Evolutionary conservation across 2,888 invertebrate genomes (phyloP), one percentile per base, ranked within the genome.

Genomic region (Scaptomyza polygonia): DNA sequence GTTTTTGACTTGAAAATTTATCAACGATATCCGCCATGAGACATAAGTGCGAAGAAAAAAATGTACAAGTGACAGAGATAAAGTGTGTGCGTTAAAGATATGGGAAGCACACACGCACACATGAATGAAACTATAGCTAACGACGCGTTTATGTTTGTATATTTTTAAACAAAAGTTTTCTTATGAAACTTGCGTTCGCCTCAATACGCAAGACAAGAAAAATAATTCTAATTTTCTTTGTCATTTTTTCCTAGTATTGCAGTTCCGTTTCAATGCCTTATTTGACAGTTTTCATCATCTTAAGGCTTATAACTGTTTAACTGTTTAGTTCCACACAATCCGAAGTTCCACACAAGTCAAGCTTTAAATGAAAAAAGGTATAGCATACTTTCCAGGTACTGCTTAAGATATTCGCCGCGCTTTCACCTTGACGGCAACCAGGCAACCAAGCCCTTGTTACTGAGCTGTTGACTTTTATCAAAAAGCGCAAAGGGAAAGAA

Each of bases 1-100:
- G 78, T 80, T 88, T 83, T 80, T 80, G 84, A 88, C 84, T 88
- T 74, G 69, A 86, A 86, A 88, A 85, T 85, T 85, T 85, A 88
- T 85, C 85, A 85, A 86, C 88, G 88, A 85, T 85, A 85, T 88
- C 86, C 88, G 73, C 72, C 70, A 72, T 51, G 65, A 67, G 74
- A 62, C 63, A 67, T 62, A 18, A 5, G 4, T n/a, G 5, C 1
- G 9, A 34, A 25, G 21, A 34, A 14, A 25, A 18, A 49, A 5
- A n/a, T n/a, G n/a, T n/a, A n/a, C n/a, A n/a, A n/a, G n/a, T n/a
- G 5, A 12, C 1, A 12, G 1, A 16, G 0, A 8, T 30, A 2
- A 8, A 47, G 18, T 11, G n/a, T n/a, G 18, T n/a, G 14, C 14
- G 36, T 36, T 14, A 11, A 14, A 40, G 54, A 59, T 49, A 57